These are phyloP conservation scores for Tenebrosternarchus preto DNA, from an alignment of 2,113 vertebrate genomes.

Conservation along the genomic window DNA sequence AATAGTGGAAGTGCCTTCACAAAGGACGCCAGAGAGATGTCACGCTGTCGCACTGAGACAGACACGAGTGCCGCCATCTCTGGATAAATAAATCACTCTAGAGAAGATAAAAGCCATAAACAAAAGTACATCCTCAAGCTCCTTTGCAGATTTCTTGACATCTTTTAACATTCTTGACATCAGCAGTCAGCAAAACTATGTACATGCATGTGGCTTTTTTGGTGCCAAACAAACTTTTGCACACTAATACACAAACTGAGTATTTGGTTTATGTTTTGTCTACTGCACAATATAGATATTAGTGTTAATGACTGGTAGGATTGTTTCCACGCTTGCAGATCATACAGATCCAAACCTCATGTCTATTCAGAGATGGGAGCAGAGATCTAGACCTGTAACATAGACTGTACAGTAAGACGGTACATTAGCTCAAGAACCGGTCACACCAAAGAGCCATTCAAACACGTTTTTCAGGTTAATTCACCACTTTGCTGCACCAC, in stretches of 20 bases:
- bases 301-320: neutral
- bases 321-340: too few relatives aligned
- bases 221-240: slow-evolving; percentile 12
- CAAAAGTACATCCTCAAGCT: slow-evolving; percentile 36
- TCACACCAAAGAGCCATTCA: too few relatives aligned
- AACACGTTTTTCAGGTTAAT: too few relatives aligned
- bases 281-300: neutral
- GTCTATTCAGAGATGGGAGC: too few relatives aligned
- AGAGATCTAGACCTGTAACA: too few relatives aligned
- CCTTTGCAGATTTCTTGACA: slow-evolving; percentile 28
- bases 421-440: too few relatives aligned
- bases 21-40: slow-evolving; percentile 44
- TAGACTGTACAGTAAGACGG: too few relatives aligned
- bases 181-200: slow-evolving; percentile 31
- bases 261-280: neutral
- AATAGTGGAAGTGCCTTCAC: slow-evolving; percentile 40
- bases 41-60: slow-evolving; percentile 40
- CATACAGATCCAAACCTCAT: too few relatives aligned
- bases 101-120: slow-evolving; percentile 50
- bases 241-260: slow-evolving; percentile 7
- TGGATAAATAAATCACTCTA: slow-evolving; percentile 50
- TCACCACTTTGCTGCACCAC: too few relatives aligned
- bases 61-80: slow-evolving; percentile 15
- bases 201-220: slow-evolving; percentile 22
- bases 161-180: slow-evolving; percentile 43